Evolutionary conservation across 1,140 invertebrate genomes (phyloP).

Genomic region (Drosophila equinoxialis): DNA sequence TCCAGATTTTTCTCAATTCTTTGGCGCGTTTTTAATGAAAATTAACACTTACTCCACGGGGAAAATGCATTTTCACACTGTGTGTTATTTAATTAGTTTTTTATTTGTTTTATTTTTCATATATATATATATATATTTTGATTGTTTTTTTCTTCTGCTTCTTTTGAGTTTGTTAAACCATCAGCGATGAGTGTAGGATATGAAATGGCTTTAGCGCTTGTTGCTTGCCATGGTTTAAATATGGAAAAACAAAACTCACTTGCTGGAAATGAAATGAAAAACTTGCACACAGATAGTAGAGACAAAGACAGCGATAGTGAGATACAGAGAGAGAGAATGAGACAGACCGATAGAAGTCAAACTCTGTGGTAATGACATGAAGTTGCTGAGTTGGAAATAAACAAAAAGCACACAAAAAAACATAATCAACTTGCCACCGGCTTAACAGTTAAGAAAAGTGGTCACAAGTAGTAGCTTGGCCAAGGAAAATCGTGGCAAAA

Average conservation of each 20-base stretch:
- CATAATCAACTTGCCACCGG: slow-evolving; percentile 63
- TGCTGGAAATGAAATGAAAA: slow-evolving; percentile 33
- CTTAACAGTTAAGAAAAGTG: slow-evolving; percentile 39
- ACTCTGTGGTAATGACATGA: slow-evolving; percentile 46
- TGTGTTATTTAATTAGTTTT: slow-evolving; percentile 1
- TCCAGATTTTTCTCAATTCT: slow-evolving; percentile 6
- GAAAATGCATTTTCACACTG: slow-evolving; percentile 63
- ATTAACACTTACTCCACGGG: slow-evolving; percentile 77
- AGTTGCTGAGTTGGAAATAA: slow-evolving; percentile 68
- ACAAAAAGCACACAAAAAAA: slow-evolving; percentile 63
- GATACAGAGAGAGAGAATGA: background rate
- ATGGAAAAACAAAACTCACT: slow-evolving; percentile 69
- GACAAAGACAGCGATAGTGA: slow-evolving; percentile 8
- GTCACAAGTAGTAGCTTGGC: slow-evolving; percentile 18
- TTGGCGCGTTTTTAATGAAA: slow-evolving; percentile 26
- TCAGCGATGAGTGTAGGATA: slow-evolving; percentile 62
- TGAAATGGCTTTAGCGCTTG: slow-evolving; percentile 65
- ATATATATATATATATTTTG: slow-evolving; percentile 8
- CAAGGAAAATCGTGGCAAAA: background rate
- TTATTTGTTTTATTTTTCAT: slow-evolving; percentile 4
- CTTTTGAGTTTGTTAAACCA: slow-evolving; percentile 47
- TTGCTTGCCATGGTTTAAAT: slow-evolving; percentile 62
- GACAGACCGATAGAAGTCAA: slow-evolving; percentile 26
- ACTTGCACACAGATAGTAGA: slow-evolving; percentile 4
- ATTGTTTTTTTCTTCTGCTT: slow-evolving; percentile 1